These are phyloP conservation scores for Drosophila cognata DNA, from an alignment of 2,888 invertebrate genomes.

Conservation along the genomic window DNA sequence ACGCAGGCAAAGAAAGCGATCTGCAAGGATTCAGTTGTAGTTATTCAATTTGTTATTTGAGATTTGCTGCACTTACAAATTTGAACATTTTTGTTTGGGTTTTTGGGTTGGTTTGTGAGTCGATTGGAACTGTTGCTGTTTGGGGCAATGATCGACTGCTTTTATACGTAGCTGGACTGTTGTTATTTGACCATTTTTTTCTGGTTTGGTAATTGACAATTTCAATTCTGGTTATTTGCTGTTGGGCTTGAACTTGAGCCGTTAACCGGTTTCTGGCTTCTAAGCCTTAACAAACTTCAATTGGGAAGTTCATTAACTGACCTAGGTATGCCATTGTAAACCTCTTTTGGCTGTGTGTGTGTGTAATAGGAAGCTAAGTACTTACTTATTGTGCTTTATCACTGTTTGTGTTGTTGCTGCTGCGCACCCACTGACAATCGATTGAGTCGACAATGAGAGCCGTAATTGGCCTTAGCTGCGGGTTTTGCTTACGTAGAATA, in stretches of 20 bases:
- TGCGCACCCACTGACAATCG: slow-evolving; percentile 42
- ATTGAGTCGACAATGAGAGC: slow-evolving; percentile 53
- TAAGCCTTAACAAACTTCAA: slow-evolving; percentile 56
- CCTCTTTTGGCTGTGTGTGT: slow-evolving; percentile 16
- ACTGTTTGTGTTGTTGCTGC: slow-evolving; percentile 17
- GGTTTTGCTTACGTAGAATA: slow-evolving; percentile 59
- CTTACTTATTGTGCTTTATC: slow-evolving; percentile 29
- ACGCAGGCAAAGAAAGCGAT: slow-evolving; percentile 88
- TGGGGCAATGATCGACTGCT: slow-evolving; percentile 44
- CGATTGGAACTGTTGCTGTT: slow-evolving; percentile 77
- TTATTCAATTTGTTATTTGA: background rate
- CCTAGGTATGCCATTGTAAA: slow-evolving; percentile 63
- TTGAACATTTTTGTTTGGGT: slow-evolving; percentile 82
- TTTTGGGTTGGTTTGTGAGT: slow-evolving; percentile 52
- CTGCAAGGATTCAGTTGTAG: slow-evolving; percentile 31
- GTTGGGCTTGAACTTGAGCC: slow-evolving; percentile 63
- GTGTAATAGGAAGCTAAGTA: slow-evolving; percentile 49
- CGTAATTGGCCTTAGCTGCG: slow-evolving; percentile 64
- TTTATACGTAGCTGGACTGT: slow-evolving; percentile 62
- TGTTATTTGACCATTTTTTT: slow-evolving; percentile 7
- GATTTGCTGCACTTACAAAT: slow-evolving; percentile 79
- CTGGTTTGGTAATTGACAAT: slow-evolving; percentile 35
- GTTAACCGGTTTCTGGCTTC: slow-evolving; percentile 73
- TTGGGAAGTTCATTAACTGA: slow-evolving; percentile 72
- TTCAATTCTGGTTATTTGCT: slow-evolving; percentile 59